Base-by-base conservation (phyloP, 30 jellyfish, hydroid and myxozoan species). In the Rhopilema esculentum region DNA sequence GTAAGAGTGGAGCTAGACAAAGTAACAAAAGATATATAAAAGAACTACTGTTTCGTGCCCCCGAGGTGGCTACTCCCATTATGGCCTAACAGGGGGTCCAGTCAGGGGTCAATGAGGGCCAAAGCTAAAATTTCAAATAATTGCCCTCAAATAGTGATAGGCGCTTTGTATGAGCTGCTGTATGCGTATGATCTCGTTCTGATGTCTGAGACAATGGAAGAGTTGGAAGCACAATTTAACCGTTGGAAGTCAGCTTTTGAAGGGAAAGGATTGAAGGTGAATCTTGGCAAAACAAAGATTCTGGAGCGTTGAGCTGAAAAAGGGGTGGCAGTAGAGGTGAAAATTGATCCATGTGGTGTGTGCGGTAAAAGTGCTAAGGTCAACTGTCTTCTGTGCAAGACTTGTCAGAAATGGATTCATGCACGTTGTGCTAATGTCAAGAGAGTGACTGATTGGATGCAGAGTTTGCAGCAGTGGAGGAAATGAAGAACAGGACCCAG, bases 251-350 rank as follows among this genome's bases (percentile, higher is more conserved):
- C 68, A 70, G 69, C 62, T 52, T 70, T 70, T 70, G 81, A 70
- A 70, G n/a, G 18, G 81, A 70, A 70, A 22, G 81, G 81, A 48
- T 31, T 70, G 81, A 70, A 32, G n/a, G 81, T 70, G 81, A 70
- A 70, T 22, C 23, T 70, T 27, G 68, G 81, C 69, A 70, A 16
- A 70, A 8, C 62, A 22, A 26, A 7, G 81, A 70, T 8, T 15
- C 27, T 70, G 81, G 81, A 31, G n/a, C 27, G 18, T 16, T 15
- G 17, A 16, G 78, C 78, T 67, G 78, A 23, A 67, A 26, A 23
- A 16, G 18, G 17, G 17, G 78, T 67, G 27, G 78, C 81, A 70
- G 81, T 31, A 31, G 81, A 70, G 81, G 81, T 19, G 18, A 70
- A 70, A 32, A 31, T 70, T 70, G 81, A 70, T 70, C 81, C 81